A percentile compares a stretch with the other conserved stretches of the same genome.
phyloP scores from a whole-genome alignment of 1,140 invertebrate genomes.

The Caligus rogercresseyi region DNA sequence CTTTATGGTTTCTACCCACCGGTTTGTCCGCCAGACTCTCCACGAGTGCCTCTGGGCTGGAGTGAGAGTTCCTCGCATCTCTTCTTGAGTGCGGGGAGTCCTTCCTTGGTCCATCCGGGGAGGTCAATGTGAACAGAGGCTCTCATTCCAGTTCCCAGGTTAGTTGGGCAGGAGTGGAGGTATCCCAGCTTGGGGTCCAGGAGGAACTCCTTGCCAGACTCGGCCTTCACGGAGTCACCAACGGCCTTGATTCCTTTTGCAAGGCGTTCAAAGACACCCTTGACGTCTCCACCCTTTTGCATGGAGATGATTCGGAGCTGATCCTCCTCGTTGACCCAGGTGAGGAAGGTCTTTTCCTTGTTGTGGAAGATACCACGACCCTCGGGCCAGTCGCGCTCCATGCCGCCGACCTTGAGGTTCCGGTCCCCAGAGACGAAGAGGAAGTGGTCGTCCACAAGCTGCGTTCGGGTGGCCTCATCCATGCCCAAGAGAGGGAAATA shows the following conservation, averaged over 20 bases:
- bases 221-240: conserved; percentile 19
- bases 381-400: conserved; percentile 62
- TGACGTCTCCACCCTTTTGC: conserved; percentile 51
- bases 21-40: conserved; percentile 21
- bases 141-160: conserved; percentile 21
- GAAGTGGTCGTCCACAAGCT: conserved; percentile 31
- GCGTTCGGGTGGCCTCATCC: conserved; percentile 27
- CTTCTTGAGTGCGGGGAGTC: conserved; percentile 14
- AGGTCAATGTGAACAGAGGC: conserved; percentile 21
- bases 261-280: conserved; percentile 46
- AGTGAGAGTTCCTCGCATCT: conserved; percentile 19
- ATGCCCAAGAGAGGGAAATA: conserved; percentile 31
- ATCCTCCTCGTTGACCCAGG: conserved; percentile 82
- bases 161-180: conserved; percentile 21
- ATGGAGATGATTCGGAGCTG: conserved; percentile 56
- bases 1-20: conserved; percentile 4
- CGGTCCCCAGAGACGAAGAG: conserved; percentile 31
- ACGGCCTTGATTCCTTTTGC: conserved; percentile 37
- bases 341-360: conserved; percentile 51
- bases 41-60: conserved; percentile 19
- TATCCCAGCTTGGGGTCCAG: conserved; percentile 17
- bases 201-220: conserved; percentile 19
- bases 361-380: conserved; percentile 68
- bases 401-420: conserved; percentile 26
- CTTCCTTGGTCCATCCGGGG: conserved; percentile 22